Conservation (phyloP, 1,140 invertebrate genomes). For the Lepeophtheirus salmonis region DNA sequence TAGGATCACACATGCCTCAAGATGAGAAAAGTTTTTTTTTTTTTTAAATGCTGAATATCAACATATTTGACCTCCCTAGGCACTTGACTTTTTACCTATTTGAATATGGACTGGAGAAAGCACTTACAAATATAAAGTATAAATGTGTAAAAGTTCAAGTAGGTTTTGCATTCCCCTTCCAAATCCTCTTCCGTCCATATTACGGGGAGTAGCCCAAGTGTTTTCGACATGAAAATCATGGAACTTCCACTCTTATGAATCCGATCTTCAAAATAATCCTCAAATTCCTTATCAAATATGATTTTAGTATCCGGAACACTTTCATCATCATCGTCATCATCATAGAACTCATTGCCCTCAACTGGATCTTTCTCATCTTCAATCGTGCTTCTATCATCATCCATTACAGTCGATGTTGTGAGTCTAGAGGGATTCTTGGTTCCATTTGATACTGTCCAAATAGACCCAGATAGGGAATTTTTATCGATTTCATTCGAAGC, state of each 20-base stretch:
- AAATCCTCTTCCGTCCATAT: constrained; percentile 18
- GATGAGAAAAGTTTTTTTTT: too few relatives aligned
- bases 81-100: too few relatives aligned
- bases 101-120: too few relatives aligned
- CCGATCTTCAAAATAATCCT: constrained; percentile 16
- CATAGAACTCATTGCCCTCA: neutral
- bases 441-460: neutral
- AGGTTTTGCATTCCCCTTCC: constrained; percentile 12
- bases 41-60: too few relatives aligned
- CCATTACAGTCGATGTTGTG: neutral
- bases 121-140: constrained; percentile 6
- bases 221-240: constrained; percentile 13
- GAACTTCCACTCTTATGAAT: constrained; percentile 13
- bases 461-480: neutral
- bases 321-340: constrained; percentile 11
- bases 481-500: neutral
- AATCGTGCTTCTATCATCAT: neutral
- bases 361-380: neutral
- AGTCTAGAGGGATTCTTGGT: neutral
- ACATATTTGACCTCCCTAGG: too few relatives aligned
- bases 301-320: constrained; percentile 9
- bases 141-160: constrained; percentile 18
- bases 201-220: constrained; percentile 9
- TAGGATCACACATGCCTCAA: too few relatives aligned
- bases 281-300: constrained; percentile 17